A percentile compares a stretch with the other conserved stretches of the same genome.
Conservation (phyloP, 2,888 invertebrate genomes). For the Ophraella communa region DNA sequence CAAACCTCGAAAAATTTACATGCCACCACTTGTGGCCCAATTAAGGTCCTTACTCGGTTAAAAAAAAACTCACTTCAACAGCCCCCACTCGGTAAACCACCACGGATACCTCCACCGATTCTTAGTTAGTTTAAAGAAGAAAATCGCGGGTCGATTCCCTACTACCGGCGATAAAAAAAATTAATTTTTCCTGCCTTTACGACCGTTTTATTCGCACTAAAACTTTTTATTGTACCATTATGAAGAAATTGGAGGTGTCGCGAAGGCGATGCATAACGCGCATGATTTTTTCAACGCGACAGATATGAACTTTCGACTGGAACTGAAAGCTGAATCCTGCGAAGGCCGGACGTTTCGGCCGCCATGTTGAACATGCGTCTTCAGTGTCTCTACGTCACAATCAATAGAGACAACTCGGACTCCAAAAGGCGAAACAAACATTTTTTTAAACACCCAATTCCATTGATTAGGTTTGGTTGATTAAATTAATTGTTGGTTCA, state of each 20-base stretch:
- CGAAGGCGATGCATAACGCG: constrained; percentile 38
- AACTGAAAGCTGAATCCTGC: constrained; percentile 49
- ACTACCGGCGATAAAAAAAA: constrained; percentile 4
- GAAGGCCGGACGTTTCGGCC: constrained; percentile 45
- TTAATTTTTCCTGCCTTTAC: constrained; percentile 28
- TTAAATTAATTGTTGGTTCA: neutral
- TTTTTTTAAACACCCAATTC: constrained; percentile 31
- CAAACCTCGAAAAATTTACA: constrained; percentile 30
- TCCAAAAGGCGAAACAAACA: constrained; percentile 43
- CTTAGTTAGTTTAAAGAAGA: neutral
- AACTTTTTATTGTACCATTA: constrained; percentile 20
- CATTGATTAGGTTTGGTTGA: constrained; percentile 37
- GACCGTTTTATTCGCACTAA: constrained; percentile 28
- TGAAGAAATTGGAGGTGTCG: constrained; percentile 29
- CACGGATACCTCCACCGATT: no score
- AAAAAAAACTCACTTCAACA: constrained; percentile 22
- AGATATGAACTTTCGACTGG: constrained; percentile 40
- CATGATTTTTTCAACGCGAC: constrained; percentile 41
- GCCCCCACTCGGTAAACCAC: no score
- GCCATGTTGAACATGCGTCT: constrained; percentile 58
- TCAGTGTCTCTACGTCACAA: constrained; percentile 55
- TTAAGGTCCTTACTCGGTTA: no score
- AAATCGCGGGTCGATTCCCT: neutral
- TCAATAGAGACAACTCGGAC: constrained; percentile 53
- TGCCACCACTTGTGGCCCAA: constrained; percentile 28